Base-by-base conservation (phyloP, 2,797 vertebrate genomes). In the Characodon lateralis region DNA sequence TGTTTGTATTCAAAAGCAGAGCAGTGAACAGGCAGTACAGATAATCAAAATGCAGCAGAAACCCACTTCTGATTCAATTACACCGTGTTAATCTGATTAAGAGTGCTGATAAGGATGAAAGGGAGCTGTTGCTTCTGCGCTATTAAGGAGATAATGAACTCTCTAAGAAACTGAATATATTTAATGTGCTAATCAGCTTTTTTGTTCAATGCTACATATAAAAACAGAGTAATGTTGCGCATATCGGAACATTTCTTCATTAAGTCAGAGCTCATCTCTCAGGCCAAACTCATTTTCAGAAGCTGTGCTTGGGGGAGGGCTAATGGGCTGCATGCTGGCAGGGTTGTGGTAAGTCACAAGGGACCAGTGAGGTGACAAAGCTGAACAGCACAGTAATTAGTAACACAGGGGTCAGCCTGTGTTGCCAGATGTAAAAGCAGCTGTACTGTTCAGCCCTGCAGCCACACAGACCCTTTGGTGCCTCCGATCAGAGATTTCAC, bases 351-450 rank as follows among this genome's bases (percentile, higher is more conserved):
- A 53, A 83, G 89, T 91, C 91, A 88, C 72, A 43, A 79, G 90
- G 80, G 88, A 78, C 79, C 76, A 79, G 78, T 72, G 81, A 89
- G 88, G 87, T 86, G 91, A 89, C 86, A 50, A 85, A 85, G 84
- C 89, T 79, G 76, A 83, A 50, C 66, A 59, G 68, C 84, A 70
- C 77, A 83, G 89, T 89, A 86, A 95, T 95, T 93, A 94, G 87
- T 85, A 73, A 68, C 86, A 94, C 91, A 95, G 85, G 89, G 88
- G 89, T 90, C 88, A 78, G 86, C 84, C 87, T 95, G 90, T 94
- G 85, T 43, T 35, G 76, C 83, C 83, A 79, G 83, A 92, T 86
- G 88, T 88, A 81, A 86, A 85, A 82, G 77, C 78, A 46, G 86
- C 79, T 85, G 83, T 85, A 78, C 78, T 71, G 78, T 77, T 88